These are phyloP conservation scores for Drosophila recens DNA, from an alignment of 2,888 invertebrate genomes.

Conservation along the genomic window DNA sequence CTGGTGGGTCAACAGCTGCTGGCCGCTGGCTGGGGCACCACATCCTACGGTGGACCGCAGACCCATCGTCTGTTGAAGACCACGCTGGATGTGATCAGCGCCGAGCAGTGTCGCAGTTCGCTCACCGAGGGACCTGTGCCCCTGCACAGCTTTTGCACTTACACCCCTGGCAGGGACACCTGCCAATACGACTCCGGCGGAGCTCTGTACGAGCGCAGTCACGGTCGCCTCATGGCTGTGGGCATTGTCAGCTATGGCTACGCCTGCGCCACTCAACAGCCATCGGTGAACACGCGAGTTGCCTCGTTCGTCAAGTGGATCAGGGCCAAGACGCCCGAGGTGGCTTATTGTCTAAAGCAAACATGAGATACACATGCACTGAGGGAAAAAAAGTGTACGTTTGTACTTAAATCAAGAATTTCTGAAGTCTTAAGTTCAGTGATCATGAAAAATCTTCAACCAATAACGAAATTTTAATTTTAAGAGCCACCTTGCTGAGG, in stretches of 20 bases:
- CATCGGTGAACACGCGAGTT: conserved; percentile 87
- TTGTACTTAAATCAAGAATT: too few relatives aligned
- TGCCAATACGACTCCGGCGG: conserved; percentile 88
- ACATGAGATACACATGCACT: neutral
- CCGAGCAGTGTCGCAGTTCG: conserved; percentile 83
- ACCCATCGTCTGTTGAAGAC: conserved; percentile 86
- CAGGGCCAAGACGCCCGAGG: conserved; percentile 81
- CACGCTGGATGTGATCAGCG: conserved; percentile 85
- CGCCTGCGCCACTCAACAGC: conserved; percentile 86
- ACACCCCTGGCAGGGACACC: conserved; percentile 85
- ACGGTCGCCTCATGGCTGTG: conserved; percentile 85
- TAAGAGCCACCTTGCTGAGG: too few relatives aligned
- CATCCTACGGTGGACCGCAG: conserved; percentile 86
- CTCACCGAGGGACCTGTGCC: conserved; percentile 63
- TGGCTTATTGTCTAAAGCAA: conserved; percentile 74
- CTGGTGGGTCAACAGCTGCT: conserved; percentile 85
- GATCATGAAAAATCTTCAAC: too few relatives aligned
- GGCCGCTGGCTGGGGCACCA: conserved; percentile 87
- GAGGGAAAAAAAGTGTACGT: too few relatives aligned
- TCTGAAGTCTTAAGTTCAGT: too few relatives aligned
- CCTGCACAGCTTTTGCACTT: conserved; percentile 86
- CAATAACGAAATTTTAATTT: too few relatives aligned
- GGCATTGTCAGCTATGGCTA: conserved; percentile 87
- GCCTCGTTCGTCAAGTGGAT: conserved; percentile 88
- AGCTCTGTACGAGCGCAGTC: conserved; percentile 85